These are phyloP conservation scores for Ramazzottius varieornatus DNA, from an alignment of 2,888 invertebrate species.

Conservation along the genomic window DNA sequence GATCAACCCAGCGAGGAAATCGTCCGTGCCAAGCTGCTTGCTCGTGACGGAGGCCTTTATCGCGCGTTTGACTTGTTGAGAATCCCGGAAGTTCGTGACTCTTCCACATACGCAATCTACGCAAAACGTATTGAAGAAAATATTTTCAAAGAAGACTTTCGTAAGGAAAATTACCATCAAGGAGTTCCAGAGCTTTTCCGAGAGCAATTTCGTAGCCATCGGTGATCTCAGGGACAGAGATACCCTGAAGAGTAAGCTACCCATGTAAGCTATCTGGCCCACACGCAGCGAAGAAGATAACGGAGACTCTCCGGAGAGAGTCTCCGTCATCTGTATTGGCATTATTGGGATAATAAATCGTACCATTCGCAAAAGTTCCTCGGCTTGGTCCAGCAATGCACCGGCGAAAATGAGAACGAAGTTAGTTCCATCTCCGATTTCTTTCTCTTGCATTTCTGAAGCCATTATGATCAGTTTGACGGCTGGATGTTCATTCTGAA, in stretches of 20 bases:
- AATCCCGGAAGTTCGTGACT: constrained; percentile 39
- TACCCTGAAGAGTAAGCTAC: constrained; percentile 32
- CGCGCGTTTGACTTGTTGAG: constrained; percentile 37
- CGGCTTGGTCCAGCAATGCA: constrained; percentile 64
- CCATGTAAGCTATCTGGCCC: background rate
- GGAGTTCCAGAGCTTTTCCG: constrained; percentile 59
- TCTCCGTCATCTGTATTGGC: no score
- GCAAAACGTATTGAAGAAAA: no score
- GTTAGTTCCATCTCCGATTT: constrained; percentile 95
- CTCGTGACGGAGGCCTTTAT: constrained; percentile 69
- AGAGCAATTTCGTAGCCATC: constrained; percentile 77
- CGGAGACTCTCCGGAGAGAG: background rate
- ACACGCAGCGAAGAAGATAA: background rate
- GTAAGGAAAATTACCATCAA: constrained; percentile 31
- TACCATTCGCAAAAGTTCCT: constrained; percentile 60
- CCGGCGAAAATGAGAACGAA: constrained; percentile 85
- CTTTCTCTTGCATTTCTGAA: constrained; percentile 91
- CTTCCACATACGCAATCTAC: constrained; percentile 40
- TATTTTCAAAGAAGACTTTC: no score
- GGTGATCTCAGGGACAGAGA: constrained; percentile 83
- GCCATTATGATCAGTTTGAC: constrained; percentile 84
- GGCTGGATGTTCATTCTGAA: constrained; percentile 76
- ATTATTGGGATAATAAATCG: constrained; percentile 9
- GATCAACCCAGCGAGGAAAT: constrained; percentile 59
- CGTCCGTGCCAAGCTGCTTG: constrained; percentile 90